phyloP scores from a whole-genome alignment of 2,888 invertebrate species.

The Troglohyphantes excavatus region DNA sequence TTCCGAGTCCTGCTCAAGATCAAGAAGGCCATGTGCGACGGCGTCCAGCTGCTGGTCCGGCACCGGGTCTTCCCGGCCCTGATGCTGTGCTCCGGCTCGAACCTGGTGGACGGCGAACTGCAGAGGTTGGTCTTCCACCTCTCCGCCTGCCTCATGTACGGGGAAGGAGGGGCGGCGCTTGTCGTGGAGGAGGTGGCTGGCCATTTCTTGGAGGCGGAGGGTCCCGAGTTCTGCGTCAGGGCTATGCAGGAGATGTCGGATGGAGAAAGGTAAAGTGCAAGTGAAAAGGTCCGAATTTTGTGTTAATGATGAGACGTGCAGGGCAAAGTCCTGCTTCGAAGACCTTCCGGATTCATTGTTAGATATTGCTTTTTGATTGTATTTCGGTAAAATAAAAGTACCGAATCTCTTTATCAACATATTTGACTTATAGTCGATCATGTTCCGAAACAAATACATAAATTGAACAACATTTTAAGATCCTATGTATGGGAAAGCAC shows the following conservation, averaged over 20 bases:
- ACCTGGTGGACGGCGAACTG: slow-evolving; percentile 26
- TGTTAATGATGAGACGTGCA: too few relatives aligned
- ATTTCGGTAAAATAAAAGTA: background rate
- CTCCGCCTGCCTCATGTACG: slow-evolving; percentile 43
- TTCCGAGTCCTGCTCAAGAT: slow-evolving; percentile 49
- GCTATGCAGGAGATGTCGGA: background rate
- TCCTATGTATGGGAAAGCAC: too few relatives aligned
- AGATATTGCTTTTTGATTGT: too few relatives aligned
- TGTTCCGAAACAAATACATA: too few relatives aligned
- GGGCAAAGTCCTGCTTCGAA: too few relatives aligned
- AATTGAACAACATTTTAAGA: too few relatives aligned
- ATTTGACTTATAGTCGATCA: too few relatives aligned
- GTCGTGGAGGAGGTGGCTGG: background rate
- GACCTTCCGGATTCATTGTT: too few relatives aligned
- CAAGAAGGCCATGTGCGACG: background rate
- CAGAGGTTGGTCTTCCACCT: slow-evolving; percentile 31
- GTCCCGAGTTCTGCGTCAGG: background rate
- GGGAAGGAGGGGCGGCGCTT: slow-evolving; percentile 21
- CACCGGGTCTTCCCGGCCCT: slow-evolving; percentile 33
- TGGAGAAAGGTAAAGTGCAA: background rate
- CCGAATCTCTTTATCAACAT: background rate
- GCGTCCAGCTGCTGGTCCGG: background rate
- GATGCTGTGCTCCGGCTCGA: slow-evolving; percentile 9
- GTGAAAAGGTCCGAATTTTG: too few relatives aligned
- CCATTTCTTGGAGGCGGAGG: background rate